These are phyloP conservation scores for Stercorarius parasiticus DNA, from an alignment of 2,113 vertebrate species.

Conservation along the genomic window DNA sequence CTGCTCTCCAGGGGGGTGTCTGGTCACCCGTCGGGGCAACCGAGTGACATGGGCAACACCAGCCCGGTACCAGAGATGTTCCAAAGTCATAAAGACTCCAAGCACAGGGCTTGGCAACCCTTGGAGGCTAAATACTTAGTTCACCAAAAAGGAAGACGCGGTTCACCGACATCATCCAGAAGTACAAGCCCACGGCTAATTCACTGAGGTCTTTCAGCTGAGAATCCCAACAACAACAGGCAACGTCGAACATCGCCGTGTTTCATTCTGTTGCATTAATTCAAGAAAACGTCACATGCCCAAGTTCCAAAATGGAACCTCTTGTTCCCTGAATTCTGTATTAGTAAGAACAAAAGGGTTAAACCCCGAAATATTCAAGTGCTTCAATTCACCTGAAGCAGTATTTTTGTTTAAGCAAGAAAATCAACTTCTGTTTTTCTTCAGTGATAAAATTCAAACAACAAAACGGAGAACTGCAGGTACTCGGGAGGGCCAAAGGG, in stretches of 20 bases:
- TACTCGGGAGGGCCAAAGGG: background rate
- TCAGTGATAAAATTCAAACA: background rate
- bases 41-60: fast-evolving
- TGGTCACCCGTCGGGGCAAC: background rate
- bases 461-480: fast-evolving
- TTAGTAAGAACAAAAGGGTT: background rate
- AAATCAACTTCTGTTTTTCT: background rate
- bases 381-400: background rate
- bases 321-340: background rate
- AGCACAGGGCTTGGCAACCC: background rate
- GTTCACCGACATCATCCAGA: fast-evolving
- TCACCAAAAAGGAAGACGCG: background rate
- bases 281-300: background rate
- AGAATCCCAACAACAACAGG: background rate
- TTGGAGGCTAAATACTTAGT: background rate
- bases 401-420: background rate
- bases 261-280: background rate
- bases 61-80: fast-evolving
- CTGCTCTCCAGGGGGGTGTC: fast-evolving
- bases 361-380: background rate
- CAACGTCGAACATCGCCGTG: fast-evolving
- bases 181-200: background rate
- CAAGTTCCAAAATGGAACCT: background rate
- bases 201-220: background rate
- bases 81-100: background rate